Conservation (phyloP, 2,888 invertebrate species). For the Torymus auratus region DNA sequence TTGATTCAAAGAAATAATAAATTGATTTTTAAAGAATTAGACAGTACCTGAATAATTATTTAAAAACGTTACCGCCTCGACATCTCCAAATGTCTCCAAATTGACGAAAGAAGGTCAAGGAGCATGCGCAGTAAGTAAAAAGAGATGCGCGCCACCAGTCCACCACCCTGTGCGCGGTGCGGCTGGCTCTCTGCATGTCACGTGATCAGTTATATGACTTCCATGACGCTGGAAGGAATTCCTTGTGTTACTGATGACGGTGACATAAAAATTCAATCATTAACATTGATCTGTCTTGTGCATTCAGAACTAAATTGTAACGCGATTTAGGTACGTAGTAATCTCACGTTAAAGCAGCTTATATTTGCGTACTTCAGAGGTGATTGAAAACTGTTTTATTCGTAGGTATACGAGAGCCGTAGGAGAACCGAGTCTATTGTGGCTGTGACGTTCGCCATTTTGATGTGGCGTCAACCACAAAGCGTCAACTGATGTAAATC, state of each 20-base stretch:
- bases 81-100: conserved; percentile 33
- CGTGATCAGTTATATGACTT: conserved; percentile 59
- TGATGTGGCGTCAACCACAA: conserved; percentile 52
- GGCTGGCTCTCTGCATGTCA: conserved; percentile 29
- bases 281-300: background rate
- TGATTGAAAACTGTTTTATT: background rate
- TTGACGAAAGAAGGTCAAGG: conserved; percentile 13
- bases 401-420: conserved; percentile 3
- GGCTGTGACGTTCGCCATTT: conserved; percentile 57
- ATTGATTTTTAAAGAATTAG: too few species aligned
- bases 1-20: too few species aligned
- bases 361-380: background rate
- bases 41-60: too few species aligned
- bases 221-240: conserved; percentile 54
- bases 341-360: background rate
- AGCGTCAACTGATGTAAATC: conserved; percentile 59
- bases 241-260: conserved; percentile 54
- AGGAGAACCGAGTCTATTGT: conserved; percentile 26
- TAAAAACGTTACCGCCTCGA: too few species aligned
- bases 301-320: background rate
- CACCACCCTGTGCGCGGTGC: too few species aligned
- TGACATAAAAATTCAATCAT: conserved; percentile 52
- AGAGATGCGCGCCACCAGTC: conserved; percentile 33
- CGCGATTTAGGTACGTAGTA: background rate
- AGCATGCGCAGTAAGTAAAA: conserved; percentile 48